phyloP scores from a whole-genome alignment of 2,888 invertebrate genomes.

The Margaritifera margaritifera region DNA sequence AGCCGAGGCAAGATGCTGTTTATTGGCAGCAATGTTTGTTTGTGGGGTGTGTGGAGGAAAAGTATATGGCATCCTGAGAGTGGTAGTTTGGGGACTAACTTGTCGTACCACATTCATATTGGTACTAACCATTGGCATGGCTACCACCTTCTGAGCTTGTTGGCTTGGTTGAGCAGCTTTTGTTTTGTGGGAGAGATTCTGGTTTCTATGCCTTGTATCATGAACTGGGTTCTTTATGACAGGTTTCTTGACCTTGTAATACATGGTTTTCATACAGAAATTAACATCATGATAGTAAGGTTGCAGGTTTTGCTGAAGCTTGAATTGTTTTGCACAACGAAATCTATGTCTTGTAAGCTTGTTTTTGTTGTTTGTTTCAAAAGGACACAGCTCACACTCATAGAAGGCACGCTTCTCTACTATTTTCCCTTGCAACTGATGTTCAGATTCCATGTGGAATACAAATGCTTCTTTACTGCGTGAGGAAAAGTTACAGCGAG shows the following conservation, averaged over 20 bases:
- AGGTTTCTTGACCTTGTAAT: constrained; percentile 52
- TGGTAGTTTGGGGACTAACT: no score
- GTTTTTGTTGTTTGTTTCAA: constrained; percentile 93
- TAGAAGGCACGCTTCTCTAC: constrained; percentile 90
- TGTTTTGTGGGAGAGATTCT: constrained; percentile 7
- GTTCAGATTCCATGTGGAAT: constrained; percentile 93
- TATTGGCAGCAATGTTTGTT: not conserved
- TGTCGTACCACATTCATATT: no score
- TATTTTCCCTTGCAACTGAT: constrained; percentile 86
- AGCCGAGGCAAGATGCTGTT: not conserved
- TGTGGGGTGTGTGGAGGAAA: not conserved
- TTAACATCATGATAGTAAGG: constrained; percentile 75
- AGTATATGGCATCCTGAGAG: not conserved
- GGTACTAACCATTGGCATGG: not conserved
- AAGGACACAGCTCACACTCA: constrained; percentile 93
- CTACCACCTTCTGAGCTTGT: not conserved
- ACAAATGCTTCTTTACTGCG: constrained; percentile 79
- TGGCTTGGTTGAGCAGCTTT: constrained; percentile 3
- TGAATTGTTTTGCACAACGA: constrained; percentile 91
- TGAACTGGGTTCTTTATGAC: constrained; percentile 10
- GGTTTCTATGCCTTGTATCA: constrained; percentile 5
- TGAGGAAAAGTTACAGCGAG: constrained; percentile 86
- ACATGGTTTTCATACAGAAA: constrained; percentile 60
- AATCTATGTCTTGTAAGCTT: constrained; percentile 90
- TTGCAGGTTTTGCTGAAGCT: constrained; percentile 86